phyloP scores from a whole-genome alignment of 2,888 invertebrate species.

The Coelopa pilipes region DNA sequence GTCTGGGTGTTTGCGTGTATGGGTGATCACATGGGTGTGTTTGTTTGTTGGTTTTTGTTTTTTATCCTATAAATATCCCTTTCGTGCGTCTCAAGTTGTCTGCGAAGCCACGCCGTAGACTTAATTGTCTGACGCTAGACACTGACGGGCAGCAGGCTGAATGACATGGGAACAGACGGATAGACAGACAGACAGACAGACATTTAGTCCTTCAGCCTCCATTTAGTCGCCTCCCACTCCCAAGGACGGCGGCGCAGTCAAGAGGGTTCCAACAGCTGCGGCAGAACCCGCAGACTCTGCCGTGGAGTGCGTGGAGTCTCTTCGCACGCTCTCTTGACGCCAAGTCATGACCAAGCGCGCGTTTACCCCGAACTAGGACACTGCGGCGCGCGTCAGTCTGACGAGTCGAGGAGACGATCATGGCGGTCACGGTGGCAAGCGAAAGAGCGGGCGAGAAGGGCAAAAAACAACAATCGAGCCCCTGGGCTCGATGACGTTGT shows the following conservation, averaged over 20 bases:
- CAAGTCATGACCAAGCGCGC: too few species aligned
- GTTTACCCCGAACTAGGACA: too few species aligned
- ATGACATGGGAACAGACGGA: not conserved
- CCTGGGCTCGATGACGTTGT: too few species aligned
- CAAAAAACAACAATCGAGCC: too few species aligned
- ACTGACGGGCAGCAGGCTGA: too few species aligned
- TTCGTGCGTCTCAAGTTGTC: not conserved
- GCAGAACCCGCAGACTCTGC: not conserved
- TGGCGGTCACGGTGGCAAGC: too few species aligned
- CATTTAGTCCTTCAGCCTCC: constrained; percentile 2
- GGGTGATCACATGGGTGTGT: not conserved
- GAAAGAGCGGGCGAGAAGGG: too few species aligned
- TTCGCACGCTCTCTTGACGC: too few species aligned
- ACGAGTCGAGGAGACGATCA: too few species aligned
- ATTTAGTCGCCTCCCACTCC: not conserved
- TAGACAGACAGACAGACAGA: not conserved
- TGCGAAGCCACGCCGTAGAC: constrained; percentile 4
- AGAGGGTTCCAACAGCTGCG: constrained; percentile 23
- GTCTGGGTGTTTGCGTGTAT: constrained; percentile 10
- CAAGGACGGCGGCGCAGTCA: constrained; percentile 2
- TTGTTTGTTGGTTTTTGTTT: constrained; percentile 1
- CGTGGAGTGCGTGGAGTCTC: not conserved
- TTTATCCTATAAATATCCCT: constrained; percentile 18
- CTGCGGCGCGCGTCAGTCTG: too few species aligned
- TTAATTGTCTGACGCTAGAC: constrained; percentile 20